These are phyloP conservation scores for Gonatopus flavifemur DNA, from an alignment of 1,140 invertebrate species.

Conservation along the genomic window DNA sequence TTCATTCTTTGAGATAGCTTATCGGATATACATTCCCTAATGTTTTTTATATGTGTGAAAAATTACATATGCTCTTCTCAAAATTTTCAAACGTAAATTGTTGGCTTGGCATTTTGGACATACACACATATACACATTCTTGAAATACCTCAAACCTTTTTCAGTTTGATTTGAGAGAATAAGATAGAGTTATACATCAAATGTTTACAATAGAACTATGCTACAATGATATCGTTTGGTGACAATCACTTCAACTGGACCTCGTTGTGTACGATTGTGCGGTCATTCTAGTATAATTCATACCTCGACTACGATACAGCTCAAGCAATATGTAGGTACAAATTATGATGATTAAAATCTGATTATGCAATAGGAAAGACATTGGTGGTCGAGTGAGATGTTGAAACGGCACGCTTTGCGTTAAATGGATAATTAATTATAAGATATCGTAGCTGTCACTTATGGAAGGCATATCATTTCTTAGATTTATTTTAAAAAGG, in stretches of 20 bases:
- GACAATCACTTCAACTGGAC: constrained; percentile 39
- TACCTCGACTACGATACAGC: constrained; percentile 20
- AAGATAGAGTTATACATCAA: constrained; percentile 42
- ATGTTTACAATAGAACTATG: constrained; percentile 43
- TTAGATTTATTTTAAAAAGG: constrained; percentile 19
- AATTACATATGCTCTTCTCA: no score
- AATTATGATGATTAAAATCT: constrained; percentile 42
- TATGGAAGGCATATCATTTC: constrained; percentile 19
- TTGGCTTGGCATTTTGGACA: constrained; percentile 48
- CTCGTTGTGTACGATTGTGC: constrained; percentile 43
- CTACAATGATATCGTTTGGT: constrained; percentile 51
- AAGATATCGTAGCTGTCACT: constrained; percentile 26
- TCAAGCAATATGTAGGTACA: constrained; percentile 44
- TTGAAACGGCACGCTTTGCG: constrained; percentile 14
- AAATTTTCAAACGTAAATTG: constrained; percentile 17
- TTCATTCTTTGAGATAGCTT: no score
- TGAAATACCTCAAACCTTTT: constrained; percentile 43
- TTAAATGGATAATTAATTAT: constrained; percentile 20
- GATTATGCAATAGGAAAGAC: constrained; percentile 48
- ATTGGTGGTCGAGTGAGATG: constrained; percentile 32
- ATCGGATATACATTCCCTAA: no score
- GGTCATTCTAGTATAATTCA: constrained; percentile 19
- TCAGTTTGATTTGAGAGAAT: constrained; percentile 31
- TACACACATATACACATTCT: constrained; percentile 27
- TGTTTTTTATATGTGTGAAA: no score